phyloP scores from a whole-genome alignment of 2,113 vertebrate species.

The Larimichthys crocea region DNA sequence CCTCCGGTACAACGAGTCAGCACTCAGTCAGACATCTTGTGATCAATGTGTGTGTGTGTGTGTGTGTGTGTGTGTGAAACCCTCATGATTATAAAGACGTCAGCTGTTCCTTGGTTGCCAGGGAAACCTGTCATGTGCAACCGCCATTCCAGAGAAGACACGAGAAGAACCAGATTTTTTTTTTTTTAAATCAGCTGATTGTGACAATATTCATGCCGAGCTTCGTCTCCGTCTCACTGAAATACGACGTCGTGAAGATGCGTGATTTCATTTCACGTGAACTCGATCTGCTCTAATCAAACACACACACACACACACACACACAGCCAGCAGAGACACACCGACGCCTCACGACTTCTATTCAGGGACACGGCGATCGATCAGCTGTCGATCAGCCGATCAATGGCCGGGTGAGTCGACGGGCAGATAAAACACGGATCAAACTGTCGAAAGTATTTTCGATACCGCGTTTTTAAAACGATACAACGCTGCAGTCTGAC shows the following conservation, averaged over 20 bases:
- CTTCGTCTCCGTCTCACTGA: too few relatives aligned
- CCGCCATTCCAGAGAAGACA: slow-evolving; percentile 29
- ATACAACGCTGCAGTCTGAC: too few relatives aligned
- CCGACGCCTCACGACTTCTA: not conserved
- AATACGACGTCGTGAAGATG: too few relatives aligned
- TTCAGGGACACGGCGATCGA: slow-evolving; percentile 2
- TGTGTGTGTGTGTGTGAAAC: slow-evolving; percentile 5
- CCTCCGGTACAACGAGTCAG: slow-evolving; percentile 21
- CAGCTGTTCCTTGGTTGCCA: slow-evolving; percentile 53
- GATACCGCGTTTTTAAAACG: too few relatives aligned
- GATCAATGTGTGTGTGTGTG: slow-evolving; percentile 40
- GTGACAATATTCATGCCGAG: not conserved
- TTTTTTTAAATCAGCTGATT: slow-evolving; percentile 56
- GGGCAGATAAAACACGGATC: too few relatives aligned
- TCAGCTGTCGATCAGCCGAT: not conserved
- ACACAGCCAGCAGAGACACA: not conserved
- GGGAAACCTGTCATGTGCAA: slow-evolving; percentile 65
- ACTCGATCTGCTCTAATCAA: not conserved
- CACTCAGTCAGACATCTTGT: slow-evolving; percentile 54
- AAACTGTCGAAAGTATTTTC: too few relatives aligned
- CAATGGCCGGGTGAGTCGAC: not conserved
- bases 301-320: not conserved
- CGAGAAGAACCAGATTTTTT: slow-evolving; percentile 1
- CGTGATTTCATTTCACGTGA: slow-evolving; percentile 11
- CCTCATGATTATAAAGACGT: slow-evolving; percentile 67